These are phyloP conservation scores for Taphrorychus bicolor DNA, from an alignment of 2,888 invertebrate species.

Conservation along the genomic window DNA sequence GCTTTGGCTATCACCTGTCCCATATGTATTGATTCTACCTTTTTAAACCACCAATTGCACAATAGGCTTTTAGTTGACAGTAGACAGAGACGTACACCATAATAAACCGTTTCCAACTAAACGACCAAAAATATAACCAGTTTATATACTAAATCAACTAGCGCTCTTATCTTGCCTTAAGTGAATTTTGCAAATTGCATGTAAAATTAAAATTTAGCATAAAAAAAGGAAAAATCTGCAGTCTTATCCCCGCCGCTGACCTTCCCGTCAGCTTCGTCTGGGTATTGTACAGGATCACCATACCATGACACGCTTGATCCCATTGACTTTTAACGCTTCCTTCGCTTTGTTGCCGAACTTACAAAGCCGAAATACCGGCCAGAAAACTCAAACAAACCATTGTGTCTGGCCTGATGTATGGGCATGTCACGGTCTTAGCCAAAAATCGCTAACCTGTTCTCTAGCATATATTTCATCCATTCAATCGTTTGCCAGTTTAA, in stretches of 20 bases:
- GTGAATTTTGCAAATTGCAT: neutral
- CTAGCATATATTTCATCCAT: conserved; percentile 8
- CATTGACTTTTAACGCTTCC: conserved; percentile 50
- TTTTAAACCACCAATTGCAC: conserved; percentile 41
- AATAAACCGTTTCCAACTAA: too few species aligned
- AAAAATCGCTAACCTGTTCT: conserved; percentile 20
- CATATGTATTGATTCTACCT: conserved; percentile 44
- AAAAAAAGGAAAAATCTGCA: neutral
- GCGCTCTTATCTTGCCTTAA: too few species aligned
- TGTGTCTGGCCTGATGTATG: conserved; percentile 51
- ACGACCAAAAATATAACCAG: too few species aligned
- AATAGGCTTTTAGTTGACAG: conserved; percentile 38
- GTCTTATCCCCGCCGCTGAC: neutral
- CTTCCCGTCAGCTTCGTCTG: neutral
- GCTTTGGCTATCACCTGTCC: conserved; percentile 47
- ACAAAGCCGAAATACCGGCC: conserved; percentile 52
- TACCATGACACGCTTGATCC: conserved; percentile 49
- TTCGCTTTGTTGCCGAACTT: conserved; percentile 43
- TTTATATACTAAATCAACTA: too few species aligned
- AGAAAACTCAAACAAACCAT: conserved; percentile 52
- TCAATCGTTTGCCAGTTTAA: conserved; percentile 10
- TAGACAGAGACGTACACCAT: conserved; percentile 26
- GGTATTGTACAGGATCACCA: conserved; percentile 43
- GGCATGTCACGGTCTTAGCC: conserved; percentile 45
- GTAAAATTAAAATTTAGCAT: neutral